phyloP scores from a whole-genome alignment of 2,797 vertebrate genomes.

The Chromobotia macracanthus region DNA sequence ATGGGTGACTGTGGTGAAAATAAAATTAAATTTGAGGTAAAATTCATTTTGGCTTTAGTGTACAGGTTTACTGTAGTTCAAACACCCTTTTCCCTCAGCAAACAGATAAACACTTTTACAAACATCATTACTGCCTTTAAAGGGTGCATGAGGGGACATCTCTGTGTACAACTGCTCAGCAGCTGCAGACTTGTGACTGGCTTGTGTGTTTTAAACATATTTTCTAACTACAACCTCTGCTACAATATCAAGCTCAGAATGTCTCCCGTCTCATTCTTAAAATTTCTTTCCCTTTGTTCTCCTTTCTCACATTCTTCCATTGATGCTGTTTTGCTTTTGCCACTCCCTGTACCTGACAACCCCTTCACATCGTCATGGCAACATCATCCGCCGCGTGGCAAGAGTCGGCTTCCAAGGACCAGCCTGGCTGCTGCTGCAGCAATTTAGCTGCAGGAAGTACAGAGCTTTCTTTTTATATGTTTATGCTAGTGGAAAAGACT shows the following conservation, averaged over 20 bases:
- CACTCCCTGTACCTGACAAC: constrained; percentile 52
- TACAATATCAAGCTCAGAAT: too few relatives aligned
- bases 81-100: constrained; percentile 1
- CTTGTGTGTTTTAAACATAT: too few relatives aligned
- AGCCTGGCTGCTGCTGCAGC: constrained; percentile 14
- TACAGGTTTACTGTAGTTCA: constrained; percentile 3
- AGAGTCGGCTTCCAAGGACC: constrained; percentile 50
- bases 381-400: constrained; percentile 54
- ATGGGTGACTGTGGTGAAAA: neutral
- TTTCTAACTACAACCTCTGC: too few relatives aligned
- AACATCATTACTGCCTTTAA: constrained; percentile 4
- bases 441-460: constrained; percentile 20
- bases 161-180: neutral
- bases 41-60: neutral
- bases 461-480: neutral
- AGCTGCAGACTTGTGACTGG: too few relatives aligned
- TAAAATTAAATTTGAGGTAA: too few relatives aligned
- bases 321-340: constrained; percentile 47
- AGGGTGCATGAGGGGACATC: neutral
- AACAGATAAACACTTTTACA: constrained; percentile 7
- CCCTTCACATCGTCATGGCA: constrained; percentile 63
- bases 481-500: neutral
- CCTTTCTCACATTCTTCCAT: neutral
- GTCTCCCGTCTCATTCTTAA: neutral
- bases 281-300: neutral